Base-by-base conservation (phyloP, 2,113 vertebrate genomes). In the Phrynosoma blainvillii region DNA sequence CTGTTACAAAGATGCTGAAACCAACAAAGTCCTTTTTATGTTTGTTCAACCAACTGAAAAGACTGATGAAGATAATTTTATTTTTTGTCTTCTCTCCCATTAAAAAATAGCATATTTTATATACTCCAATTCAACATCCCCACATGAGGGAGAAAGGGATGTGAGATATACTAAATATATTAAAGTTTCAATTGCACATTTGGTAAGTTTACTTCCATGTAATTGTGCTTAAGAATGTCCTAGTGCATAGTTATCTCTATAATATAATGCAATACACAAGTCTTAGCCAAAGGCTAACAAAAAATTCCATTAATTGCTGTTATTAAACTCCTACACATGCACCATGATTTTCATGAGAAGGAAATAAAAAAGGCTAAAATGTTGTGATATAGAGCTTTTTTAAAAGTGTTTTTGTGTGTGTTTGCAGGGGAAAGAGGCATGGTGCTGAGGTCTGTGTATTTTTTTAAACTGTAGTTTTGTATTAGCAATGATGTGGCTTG, bases 11-110 rank as follows among this genome's bases (percentile, higher is more conserved):
- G 13, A 40, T 78, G 36, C 84, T 84, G 47, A 30, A 71, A 73
- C 11, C 40, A 84, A 89, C 62, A 84, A 59, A 70, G 13, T 65
- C 1, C 2, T 90, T 90, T 88, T 54, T 8, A 86, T 85, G 75
- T 89, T 86, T 75, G 25, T 23, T 62, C 62, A 82, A 30, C 32
- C 36, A 65, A 76, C 47, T 4, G 12, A 90, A 42, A 82, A 79
- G 52, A 36, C 59, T 80, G 42, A 42, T 4, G 20, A 52, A 62
- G 62, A 65, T 82, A 5, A 10, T 62, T 89, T 91, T 89, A 75
- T 77, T 88, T 83, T 78, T 62, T 40, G n/a, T 25, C 42, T 77
- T 54, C 68, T 54, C 32, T 27, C 32, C 56, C 52, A 36, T 71
- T 71, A 27, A 71, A 52, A 66, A 56, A 40, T 56, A 70, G 87